Evolutionary conservation across 2,888 invertebrate genomes (phyloP).

Genomic region (Agelastica alni): DNA sequence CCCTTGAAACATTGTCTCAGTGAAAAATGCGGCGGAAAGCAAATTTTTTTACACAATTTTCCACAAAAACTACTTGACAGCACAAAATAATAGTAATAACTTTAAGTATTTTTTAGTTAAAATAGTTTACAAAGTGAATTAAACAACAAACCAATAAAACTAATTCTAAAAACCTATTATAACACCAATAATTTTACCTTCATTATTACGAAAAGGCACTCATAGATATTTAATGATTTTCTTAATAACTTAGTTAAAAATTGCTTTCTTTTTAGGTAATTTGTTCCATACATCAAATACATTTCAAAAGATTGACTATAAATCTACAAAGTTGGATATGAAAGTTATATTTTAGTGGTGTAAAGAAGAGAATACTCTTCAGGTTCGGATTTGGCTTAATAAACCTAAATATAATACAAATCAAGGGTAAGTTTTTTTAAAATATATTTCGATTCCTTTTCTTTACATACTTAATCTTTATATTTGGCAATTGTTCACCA

Average conservation of each 20-base stretch:
- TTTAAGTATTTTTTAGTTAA: no score
- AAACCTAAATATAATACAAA: slow-evolving; percentile 99
- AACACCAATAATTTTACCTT: no score
- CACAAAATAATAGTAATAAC: no score
- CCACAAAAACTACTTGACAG: no score
- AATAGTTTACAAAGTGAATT: no score
- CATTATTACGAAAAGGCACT: no score
- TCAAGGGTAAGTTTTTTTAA: slow-evolving; percentile 77
- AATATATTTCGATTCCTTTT: neutral
- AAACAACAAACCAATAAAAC: no score
- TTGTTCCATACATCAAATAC: neutral
- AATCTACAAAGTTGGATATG: slow-evolving; percentile 64
- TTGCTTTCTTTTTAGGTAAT: slow-evolving; percentile 18
- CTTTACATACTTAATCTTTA: slow-evolving; percentile 32
- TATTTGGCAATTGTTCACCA: slow-evolving; percentile 41
- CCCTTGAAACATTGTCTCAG: no score
- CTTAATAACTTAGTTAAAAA: slow-evolving; percentile 28
- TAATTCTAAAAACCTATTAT: no score
- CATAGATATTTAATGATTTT: no score
- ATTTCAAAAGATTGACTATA: neutral
- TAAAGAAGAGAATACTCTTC: slow-evolving; percentile 96
- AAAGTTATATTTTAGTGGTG: slow-evolving; percentile 99
- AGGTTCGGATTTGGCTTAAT: slow-evolving; percentile 98
- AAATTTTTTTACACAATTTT: no score
- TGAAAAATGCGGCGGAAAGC: no score